Percentiles rank a stretch among this genome's conserved stretches.
phyloP scores from a whole-genome alignment of 2,888 invertebrate species.

The Lycocerus yunnanus region DNA sequence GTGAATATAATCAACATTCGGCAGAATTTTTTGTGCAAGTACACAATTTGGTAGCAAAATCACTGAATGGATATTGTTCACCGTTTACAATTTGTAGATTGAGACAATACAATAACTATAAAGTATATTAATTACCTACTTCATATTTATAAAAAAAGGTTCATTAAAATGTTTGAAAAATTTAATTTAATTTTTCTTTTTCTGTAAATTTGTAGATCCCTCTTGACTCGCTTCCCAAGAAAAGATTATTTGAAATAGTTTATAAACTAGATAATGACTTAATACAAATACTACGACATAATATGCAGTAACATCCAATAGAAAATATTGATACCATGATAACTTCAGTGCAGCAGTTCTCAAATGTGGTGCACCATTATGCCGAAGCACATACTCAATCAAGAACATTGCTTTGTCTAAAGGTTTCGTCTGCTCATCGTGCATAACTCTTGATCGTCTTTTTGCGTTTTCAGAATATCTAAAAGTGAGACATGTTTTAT shows the following conservation, averaged over 20 bases:
- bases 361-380: conserved; percentile 41
- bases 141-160: no score
- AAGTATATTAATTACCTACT: no score
- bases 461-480: conserved; percentile 38
- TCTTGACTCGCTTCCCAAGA: neutral
- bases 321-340: conserved; percentile 35
- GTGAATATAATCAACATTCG: no score
- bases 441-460: conserved; percentile 34
- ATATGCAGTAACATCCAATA: conserved; percentile 38
- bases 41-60: no score
- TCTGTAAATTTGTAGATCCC: neutral
- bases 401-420: conserved; percentile 41
- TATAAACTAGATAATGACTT: neutral
- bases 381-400: conserved; percentile 41
- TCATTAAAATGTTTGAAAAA: no score
- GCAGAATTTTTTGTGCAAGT: no score
- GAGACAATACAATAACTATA: no score
- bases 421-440: conserved; percentile 37
- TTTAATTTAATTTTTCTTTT: neutral
- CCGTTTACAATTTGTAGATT: no score
- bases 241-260: neutral
- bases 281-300: conserved; percentile 3
- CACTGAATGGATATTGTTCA: no score
- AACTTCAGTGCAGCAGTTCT: conserved; percentile 28
- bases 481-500: neutral